These are phyloP conservation scores for Ligdia adustata DNA, from an alignment of 2,888 invertebrate species.

Conservation along the genomic window DNA sequence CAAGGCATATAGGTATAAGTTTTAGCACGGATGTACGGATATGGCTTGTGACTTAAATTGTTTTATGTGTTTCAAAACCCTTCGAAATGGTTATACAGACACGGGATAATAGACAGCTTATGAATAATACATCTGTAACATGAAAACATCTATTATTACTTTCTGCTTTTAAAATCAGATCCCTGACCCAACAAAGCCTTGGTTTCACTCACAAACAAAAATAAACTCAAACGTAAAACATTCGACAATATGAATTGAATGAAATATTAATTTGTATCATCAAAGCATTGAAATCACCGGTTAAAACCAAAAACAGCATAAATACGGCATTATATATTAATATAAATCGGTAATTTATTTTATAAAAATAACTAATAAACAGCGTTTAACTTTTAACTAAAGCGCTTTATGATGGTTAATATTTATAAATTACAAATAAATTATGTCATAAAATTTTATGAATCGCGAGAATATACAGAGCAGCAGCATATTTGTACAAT, in stretches of 20 bases:
- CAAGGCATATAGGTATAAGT: too few relatives aligned
- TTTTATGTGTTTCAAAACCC: too few relatives aligned
- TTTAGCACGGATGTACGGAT: too few relatives aligned
- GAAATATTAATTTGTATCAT: conserved; percentile 44
- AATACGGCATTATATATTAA: too few relatives aligned
- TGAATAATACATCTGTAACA: conserved; percentile 9
- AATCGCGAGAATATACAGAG: conserved; percentile 1
- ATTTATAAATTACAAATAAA: not conserved
- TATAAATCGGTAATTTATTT: conserved; percentile 37
- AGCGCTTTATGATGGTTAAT: conserved; percentile 6
- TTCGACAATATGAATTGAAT: conserved; percentile 21
- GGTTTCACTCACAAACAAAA: not conserved
- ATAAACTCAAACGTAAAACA: not conserved
- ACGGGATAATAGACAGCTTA: conserved; percentile 1
- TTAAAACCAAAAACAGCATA: conserved; percentile 44
- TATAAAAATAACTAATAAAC: conserved; percentile 33
- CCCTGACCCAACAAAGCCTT: not conserved
- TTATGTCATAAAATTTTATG: conserved; percentile 10
- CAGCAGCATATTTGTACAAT: too few relatives aligned
- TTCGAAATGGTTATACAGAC: not conserved
- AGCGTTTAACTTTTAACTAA: conserved; percentile 25
- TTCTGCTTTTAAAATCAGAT: conserved; percentile 2
- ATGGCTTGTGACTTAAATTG: too few relatives aligned
- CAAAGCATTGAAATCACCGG: conserved; percentile 55
- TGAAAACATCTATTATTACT: conserved; percentile 4